Evolutionary conservation across 2,888 invertebrate species (phyloP).

Genomic region (Leptura quadrifasciata): DNA sequence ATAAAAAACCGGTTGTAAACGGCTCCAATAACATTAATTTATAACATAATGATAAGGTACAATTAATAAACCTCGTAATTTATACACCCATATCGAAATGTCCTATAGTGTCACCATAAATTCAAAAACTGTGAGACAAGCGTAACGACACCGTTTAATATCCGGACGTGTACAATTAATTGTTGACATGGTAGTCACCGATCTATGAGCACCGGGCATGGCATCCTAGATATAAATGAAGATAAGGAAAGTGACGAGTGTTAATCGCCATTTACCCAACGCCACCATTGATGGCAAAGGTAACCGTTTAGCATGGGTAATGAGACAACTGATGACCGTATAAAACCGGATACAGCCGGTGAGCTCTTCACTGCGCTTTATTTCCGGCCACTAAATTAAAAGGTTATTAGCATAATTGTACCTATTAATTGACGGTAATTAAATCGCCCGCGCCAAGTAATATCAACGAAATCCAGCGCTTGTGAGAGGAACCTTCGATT

Average conservation of each 20-base stretch:
- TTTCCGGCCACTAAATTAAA: constrained; percentile 33
- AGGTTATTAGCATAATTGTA: constrained; percentile 23
- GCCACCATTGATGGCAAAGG: constrained; percentile 53
- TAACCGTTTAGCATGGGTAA: constrained; percentile 69
- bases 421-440: constrained; percentile 27
- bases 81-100: neutral
- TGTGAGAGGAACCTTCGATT: neutral
- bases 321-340: constrained; percentile 58
- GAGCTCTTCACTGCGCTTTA: constrained; percentile 30
- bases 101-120: constrained; percentile 16
- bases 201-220: constrained; percentile 48
- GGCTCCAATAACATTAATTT: neutral
- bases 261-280: constrained; percentile 69
- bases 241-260: constrained; percentile 56
- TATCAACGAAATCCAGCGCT: neutral
- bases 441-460: constrained; percentile 15
- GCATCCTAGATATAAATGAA: constrained; percentile 50
- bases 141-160: constrained; percentile 29
- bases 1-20: neutral
- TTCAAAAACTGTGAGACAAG: constrained; percentile 13
- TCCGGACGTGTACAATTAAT: constrained; percentile 52
- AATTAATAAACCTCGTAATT: neutral
- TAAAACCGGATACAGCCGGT: constrained; percentile 32
- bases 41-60: neutral
- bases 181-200: constrained; percentile 46